Percentiles rank a stretch among this genome's conserved stretches.
Evolutionary conservation across 1,140 invertebrate species (phyloP).

Genomic region (Lasaia peninsularis): DNA sequence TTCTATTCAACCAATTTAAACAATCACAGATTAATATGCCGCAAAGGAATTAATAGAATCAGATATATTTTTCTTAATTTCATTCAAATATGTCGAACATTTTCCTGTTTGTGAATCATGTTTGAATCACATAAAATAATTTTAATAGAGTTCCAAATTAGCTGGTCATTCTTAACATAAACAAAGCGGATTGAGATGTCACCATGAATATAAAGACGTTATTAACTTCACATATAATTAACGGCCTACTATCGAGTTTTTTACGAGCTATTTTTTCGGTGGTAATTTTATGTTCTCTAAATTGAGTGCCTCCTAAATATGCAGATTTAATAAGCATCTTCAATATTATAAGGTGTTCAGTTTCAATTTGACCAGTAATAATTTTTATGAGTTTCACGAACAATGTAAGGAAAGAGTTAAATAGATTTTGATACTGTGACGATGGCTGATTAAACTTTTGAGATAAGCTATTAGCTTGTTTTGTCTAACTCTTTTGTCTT

Average conservation of each 20-base stretch:
- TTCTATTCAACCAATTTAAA: too few relatives aligned
- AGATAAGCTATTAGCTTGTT: too few relatives aligned
- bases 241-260: conserved; percentile 14
- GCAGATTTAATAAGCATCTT: conserved; percentile 22
- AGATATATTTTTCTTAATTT: too few relatives aligned
- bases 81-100: not conserved
- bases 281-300: conserved; percentile 29
- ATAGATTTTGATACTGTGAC: too few relatives aligned
- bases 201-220: conserved; percentile 52
- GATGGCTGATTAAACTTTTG: too few relatives aligned
- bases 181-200: conserved; percentile 59
- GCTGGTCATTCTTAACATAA: conserved; percentile 29
- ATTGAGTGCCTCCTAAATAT: conserved; percentile 32
- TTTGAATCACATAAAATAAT: not conserved
- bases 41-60: too few relatives aligned
- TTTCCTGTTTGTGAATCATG: conserved; percentile 1
- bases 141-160: not conserved
- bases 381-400: not conserved
- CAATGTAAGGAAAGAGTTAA: not conserved
- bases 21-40: too few relatives aligned
- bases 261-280: conserved; percentile 45
- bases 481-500: too few relatives aligned
- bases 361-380: not conserved
- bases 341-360: not conserved
- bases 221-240: conserved; percentile 2